Conservation (phyloP, 2,113 vertebrate species). For the Oncorhynchus clarkii region DNA sequence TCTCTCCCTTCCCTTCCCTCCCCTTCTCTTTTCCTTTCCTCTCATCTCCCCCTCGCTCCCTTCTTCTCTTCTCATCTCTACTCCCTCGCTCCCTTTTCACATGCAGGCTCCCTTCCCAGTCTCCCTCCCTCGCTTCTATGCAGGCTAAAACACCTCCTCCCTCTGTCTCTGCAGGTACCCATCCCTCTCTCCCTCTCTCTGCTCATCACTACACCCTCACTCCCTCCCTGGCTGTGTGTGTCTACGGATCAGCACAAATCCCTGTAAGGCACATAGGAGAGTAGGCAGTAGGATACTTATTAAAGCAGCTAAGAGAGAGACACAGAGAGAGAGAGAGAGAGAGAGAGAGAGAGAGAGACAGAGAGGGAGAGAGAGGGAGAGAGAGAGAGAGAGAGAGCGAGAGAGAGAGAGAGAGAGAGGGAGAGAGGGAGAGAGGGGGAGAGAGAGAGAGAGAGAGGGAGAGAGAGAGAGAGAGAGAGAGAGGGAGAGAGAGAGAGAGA, state of each 20-base stretch:
- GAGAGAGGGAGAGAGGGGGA: no score
- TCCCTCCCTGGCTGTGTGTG: conserved; percentile 28
- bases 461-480: no score
- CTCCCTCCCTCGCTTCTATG: background rate
- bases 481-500: no score
- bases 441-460: no score
- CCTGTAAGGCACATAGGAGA: background rate
- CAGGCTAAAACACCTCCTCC: background rate
- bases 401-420: no score
- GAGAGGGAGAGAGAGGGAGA: background rate
- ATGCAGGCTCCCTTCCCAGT: background rate
- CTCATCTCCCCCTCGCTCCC: background rate
- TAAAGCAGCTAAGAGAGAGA: conserved; percentile 3
- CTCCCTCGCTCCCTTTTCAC: background rate
- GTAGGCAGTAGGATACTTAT: conserved; percentile 22
- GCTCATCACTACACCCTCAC: background rate
- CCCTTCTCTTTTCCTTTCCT: background rate
- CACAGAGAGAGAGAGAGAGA: conserved; percentile 2
- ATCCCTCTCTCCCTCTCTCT: background rate
- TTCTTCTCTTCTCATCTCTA: background rate
- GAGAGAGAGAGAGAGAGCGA: background rate
- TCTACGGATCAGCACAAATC: background rate
- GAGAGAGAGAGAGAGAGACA: conserved; percentile 15
- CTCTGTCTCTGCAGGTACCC: background rate
- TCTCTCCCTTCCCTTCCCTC: background rate